Evolutionary conservation across 1,140 invertebrate genomes (phyloP).

Genomic region (Rhagoletis pomonella): DNA sequence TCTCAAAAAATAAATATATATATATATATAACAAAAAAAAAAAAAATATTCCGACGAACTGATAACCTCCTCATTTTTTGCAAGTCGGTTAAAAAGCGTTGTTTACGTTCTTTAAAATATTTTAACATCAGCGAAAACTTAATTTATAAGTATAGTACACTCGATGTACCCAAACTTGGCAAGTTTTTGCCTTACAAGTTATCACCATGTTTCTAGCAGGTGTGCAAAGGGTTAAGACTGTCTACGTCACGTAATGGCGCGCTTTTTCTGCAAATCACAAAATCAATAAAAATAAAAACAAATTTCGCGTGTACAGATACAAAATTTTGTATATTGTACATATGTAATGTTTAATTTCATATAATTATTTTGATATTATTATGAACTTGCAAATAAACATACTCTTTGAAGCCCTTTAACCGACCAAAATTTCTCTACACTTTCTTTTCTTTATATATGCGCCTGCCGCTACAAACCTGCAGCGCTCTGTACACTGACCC

Average conservation of each 20-base stretch:
- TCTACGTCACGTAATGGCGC: slow-evolving; percentile 73
- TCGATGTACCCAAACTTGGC: neutral
- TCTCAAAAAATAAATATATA: too few relatives aligned
- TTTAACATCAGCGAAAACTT: neutral
- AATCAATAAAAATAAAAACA: slow-evolving; percentile 57
- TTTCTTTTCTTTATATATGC: slow-evolving; percentile 70
- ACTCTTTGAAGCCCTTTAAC: slow-evolving; percentile 24
- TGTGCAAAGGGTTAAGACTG: slow-evolving; percentile 56
- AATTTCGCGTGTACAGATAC: neutral
- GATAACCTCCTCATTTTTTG: too few relatives aligned
- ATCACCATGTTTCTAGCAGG: slow-evolving; percentile 40
- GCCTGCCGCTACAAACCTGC: slow-evolving; percentile 60
- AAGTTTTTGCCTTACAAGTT: neutral
- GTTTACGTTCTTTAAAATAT: neutral
- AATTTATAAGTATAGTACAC: neutral
- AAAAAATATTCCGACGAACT: too few relatives aligned
- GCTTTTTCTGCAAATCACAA: slow-evolving; percentile 64
- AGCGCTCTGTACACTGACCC: slow-evolving; percentile 59
- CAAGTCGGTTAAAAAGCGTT: too few relatives aligned
- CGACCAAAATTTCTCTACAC: slow-evolving; percentile 72
- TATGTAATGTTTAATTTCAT: neutral
- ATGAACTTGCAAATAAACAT: neutral
- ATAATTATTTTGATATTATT: neutral
- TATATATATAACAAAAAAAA: too few relatives aligned
- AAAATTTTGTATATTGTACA: neutral